Evolutionary conservation across 2,113 vertebrate species (phyloP).

Genomic region (Typhlomys cinereus): DNA sequence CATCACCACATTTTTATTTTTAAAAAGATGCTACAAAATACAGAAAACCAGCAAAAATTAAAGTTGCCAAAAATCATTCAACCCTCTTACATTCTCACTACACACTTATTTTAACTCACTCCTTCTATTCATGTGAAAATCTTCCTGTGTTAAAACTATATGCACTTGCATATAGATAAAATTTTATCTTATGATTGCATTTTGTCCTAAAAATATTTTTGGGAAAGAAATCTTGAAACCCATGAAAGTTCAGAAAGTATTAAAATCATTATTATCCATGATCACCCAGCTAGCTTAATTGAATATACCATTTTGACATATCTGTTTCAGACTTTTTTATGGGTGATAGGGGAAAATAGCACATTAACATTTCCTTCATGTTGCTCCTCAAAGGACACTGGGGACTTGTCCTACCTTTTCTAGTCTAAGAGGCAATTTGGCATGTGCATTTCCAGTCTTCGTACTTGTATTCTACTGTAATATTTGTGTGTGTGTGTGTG

Average conservation of each 20-base stretch:
- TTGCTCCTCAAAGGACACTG: background rate
- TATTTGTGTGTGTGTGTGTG: background rate
- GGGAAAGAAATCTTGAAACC: background rate
- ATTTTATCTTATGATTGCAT: background rate
- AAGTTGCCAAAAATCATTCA: background rate
- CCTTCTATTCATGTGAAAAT: rapidly evolving
- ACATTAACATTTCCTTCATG: rapidly evolving
- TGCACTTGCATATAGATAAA: background rate
- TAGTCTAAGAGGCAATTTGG: background rate
- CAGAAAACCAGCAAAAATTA: background rate
- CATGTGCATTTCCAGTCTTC: background rate
- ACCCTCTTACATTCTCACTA: background rate
- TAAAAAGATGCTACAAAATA: background rate
- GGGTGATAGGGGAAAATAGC: rapidly evolving
- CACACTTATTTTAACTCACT: background rate
- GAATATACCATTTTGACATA: background rate
- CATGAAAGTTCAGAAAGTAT: background rate
- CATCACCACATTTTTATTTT: no score
- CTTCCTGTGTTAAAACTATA: background rate
- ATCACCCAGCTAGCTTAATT: background rate
- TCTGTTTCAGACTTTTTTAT: background rate
- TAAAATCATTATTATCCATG: background rate
- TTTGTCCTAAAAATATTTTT: background rate
- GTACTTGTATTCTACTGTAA: rapidly evolving
- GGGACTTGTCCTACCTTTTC: rapidly evolving